phyloP scores from a whole-genome alignment of 64 coral and sea anemone genomes.

The Cladopsammia gracilis region DNA sequence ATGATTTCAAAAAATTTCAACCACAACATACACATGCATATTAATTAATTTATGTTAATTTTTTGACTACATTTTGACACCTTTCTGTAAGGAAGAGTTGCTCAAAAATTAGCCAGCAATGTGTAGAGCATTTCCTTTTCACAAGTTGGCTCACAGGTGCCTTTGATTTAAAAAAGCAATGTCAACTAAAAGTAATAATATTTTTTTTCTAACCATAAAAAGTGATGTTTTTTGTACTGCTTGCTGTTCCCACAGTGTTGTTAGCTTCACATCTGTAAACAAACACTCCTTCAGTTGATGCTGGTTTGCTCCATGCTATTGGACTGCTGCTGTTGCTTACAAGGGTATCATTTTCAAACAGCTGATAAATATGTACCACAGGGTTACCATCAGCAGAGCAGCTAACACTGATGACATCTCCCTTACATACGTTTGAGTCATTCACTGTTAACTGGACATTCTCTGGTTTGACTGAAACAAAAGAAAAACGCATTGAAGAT shows the following conservation, averaged over 20 bases:
- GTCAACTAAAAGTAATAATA: too few relatives aligned
- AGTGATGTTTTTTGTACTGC: background rate
- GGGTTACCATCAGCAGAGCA: constrained; percentile 14
- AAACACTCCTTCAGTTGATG: background rate
- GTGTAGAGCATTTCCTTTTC: too few relatives aligned
- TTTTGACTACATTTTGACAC: too few relatives aligned
- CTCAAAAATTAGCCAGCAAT: too few relatives aligned
- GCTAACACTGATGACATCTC: background rate
- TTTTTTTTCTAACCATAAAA: background rate
- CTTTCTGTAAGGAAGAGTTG: too few relatives aligned
- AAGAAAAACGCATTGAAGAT: too few relatives aligned
- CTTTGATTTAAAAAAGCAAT: too few relatives aligned
- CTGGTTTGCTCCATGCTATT: background rate
- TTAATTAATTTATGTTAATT: too few relatives aligned
- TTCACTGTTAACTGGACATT: background rate
- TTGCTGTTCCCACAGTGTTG: background rate
- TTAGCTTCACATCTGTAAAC: background rate
- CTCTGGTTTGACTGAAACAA: constrained; percentile 1
- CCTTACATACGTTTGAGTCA: background rate
- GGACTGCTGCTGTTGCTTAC: background rate
- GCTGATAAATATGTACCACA: background rate
- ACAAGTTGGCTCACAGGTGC: too few relatives aligned
- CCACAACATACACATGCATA: too few relatives aligned
- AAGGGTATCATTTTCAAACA: background rate
- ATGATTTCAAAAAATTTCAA: too few relatives aligned